Conservation (phyloP, 2,797 vertebrate species). For the Nasua narica region DNA sequence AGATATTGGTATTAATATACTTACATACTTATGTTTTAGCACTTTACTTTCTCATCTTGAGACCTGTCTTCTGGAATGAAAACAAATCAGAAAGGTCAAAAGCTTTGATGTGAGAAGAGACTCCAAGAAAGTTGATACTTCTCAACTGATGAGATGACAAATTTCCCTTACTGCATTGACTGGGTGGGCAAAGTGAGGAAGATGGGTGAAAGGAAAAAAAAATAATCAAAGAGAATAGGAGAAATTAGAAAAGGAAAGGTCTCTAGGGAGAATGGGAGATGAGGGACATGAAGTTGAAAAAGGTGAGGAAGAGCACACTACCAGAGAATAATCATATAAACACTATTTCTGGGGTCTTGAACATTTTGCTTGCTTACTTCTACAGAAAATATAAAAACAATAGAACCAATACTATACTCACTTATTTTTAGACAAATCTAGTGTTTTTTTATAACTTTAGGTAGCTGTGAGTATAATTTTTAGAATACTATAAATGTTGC, state of each 20-base stretch:
- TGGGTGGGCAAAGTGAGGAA: neutral
- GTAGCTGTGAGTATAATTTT: neutral
- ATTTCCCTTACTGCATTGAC: neutral
- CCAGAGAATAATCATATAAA: neutral
- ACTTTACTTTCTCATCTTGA: slow-evolving; percentile 1
- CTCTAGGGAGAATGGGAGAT: neutral
- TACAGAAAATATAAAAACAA: slow-evolving; percentile 8
- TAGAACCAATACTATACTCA: neutral
- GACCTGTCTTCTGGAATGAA: neutral
- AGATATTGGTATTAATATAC: slow-evolving; percentile 7
- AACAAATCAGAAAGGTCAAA: neutral
- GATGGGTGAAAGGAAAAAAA: neutral
- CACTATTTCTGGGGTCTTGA: neutral
- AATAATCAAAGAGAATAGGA: neutral
- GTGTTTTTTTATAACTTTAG: neutral
- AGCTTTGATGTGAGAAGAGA: neutral
- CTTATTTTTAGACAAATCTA: neutral
- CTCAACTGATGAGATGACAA: neutral
- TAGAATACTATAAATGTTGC: neutral
- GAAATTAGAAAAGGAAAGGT: slow-evolving; percentile 8
- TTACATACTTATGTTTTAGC: neutral
- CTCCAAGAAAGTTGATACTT: neutral
- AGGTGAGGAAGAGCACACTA: neutral
- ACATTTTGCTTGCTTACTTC: neutral
- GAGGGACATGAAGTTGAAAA: neutral